phyloP scores from a whole-genome alignment of 2,113 vertebrate genomes.

The Laticauda laticaudata region DNA sequence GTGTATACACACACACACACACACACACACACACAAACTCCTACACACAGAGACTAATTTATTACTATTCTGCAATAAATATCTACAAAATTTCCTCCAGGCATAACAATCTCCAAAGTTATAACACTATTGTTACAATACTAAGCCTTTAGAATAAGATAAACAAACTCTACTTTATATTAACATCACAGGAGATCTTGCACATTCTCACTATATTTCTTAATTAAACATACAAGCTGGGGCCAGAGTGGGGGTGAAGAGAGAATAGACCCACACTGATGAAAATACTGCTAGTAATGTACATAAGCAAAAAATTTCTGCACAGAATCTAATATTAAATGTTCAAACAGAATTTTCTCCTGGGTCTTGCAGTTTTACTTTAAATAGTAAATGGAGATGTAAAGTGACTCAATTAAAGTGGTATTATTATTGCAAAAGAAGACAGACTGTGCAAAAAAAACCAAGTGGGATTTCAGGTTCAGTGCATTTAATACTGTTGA shows the following conservation, averaged over 20 bases:
- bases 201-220: background rate
- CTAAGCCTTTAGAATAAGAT: background rate
- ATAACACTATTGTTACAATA: background rate
- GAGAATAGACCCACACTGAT: background rate
- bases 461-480: background rate
- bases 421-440: background rate
- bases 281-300: background rate
- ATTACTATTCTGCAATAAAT: background rate
- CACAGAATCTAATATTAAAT: background rate
- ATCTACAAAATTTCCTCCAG: background rate
- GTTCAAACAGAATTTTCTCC: background rate
- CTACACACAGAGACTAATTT: background rate
- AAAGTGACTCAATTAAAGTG: background rate
- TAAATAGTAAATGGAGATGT: slow-evolving; percentile 11
- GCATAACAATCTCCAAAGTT: background rate
- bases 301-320: background rate
- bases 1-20: background rate
- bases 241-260: background rate
- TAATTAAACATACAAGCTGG: background rate
- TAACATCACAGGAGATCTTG: background rate
- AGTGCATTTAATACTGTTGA: background rate
- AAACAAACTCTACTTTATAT: background rate
- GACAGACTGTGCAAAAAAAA: background rate
- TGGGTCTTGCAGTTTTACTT: background rate
- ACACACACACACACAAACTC: background rate